Percentiles rank a stretch among this genome's conserved stretches.
These are phyloP conservation scores for Zaprionus ghesquierei DNA, from an alignment of 1,140 invertebrate genomes.

Conservation along the genomic window DNA sequence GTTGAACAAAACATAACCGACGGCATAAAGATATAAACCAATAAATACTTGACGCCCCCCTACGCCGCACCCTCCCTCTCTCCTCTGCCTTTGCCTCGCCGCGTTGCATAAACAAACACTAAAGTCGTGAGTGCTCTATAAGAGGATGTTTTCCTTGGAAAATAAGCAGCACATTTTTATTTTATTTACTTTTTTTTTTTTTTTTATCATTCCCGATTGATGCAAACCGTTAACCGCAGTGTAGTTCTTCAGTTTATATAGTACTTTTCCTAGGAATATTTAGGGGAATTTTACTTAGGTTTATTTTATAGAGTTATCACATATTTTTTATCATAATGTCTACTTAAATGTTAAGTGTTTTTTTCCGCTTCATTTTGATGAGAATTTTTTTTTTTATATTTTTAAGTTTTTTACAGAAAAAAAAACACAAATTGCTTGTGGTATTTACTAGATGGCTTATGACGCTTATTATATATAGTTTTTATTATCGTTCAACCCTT, in stretches of 20 bases:
- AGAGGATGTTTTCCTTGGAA: not conserved
- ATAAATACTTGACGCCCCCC: slow-evolving; percentile 66
- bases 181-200: not conserved
- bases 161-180: not conserved
- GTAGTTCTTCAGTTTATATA: not conserved
- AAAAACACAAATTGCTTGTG: not conserved
- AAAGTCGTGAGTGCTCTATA: slow-evolving; percentile 1
- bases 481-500: slow-evolving; percentile 18
- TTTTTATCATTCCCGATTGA: slow-evolving; percentile 9
- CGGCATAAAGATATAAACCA: slow-evolving; percentile 54
- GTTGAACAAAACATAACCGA: slow-evolving; percentile 60
- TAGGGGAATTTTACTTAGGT: not conserved
- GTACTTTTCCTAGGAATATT: not conserved
- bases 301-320: not conserved
- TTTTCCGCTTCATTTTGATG: not conserved
- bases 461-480: not conserved
- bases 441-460: not conserved
- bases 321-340: not conserved
- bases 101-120: slow-evolving; percentile 48
- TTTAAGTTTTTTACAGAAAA: no score
- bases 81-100: slow-evolving; percentile 1
- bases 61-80: no score
- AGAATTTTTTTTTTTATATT: not conserved
- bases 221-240: slow-evolving; percentile 9
- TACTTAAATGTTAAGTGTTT: not conserved